These are phyloP conservation scores for Nycticorax nycticorax DNA, from an alignment of 2,113 vertebrate species.

Conservation along the genomic window DNA sequence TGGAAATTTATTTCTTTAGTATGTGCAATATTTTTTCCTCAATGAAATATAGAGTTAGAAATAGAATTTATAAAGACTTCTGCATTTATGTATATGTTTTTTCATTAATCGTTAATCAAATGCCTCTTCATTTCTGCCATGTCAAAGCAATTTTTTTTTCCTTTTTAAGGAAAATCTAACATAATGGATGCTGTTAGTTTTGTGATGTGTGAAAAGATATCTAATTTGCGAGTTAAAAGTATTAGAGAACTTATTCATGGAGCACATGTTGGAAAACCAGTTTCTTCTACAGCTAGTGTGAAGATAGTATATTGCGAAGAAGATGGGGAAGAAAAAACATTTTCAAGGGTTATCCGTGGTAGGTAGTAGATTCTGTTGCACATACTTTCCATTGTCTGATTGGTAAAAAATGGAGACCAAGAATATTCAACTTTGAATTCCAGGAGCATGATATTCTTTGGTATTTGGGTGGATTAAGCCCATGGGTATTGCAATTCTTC, in stretches of 20 bases:
- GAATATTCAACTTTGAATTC: neutral
- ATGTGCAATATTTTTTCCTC: neutral
- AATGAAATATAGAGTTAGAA: neutral
- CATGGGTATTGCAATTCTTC: neutral
- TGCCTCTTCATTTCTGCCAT: neutral
- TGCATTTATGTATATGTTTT: neutral
- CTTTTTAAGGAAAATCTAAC: slow-evolving; percentile 88
- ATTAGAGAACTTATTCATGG: slow-evolving; percentile 88
- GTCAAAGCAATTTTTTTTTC: neutral
- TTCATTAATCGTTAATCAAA: neutral
- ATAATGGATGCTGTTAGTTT: slow-evolving; percentile 97
- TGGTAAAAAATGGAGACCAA: neutral
- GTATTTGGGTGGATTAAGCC: neutral
- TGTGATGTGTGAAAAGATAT: slow-evolving; percentile 83
- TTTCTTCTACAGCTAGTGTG: slow-evolving; percentile 81
- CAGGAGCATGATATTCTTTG: neutral
- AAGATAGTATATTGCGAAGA: slow-evolving; percentile 80
- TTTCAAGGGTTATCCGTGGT: slow-evolving; percentile 84
- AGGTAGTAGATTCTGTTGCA: neutral
- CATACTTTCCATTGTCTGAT: neutral
- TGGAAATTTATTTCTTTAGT: neutral
- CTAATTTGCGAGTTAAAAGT: slow-evolving; percentile 84
- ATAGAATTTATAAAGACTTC: neutral
- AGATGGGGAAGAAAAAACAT: slow-evolving; percentile 79
- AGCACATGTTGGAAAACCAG: slow-evolving; percentile 85